Percentiles rank a stretch among this genome's conserved stretches.
Evolutionary conservation across 2,888 invertebrate species (phyloP).

Genomic region (Ommatoiulus sabulosus): DNA sequence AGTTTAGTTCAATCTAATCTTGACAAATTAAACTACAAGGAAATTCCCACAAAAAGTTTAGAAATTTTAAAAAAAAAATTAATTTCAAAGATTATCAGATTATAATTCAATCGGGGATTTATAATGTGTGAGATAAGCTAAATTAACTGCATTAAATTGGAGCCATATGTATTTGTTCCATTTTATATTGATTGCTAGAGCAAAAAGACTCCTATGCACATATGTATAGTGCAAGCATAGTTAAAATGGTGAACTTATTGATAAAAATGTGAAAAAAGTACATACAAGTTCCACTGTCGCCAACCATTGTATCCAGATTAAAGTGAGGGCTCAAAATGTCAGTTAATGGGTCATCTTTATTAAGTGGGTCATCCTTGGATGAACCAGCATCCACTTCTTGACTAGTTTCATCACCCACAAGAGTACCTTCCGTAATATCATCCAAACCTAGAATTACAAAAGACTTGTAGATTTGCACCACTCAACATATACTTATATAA

Average conservation of each 20-base stretch:
- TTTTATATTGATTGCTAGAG: no score
- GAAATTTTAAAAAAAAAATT: background rate
- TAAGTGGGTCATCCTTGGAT: constrained; percentile 58
- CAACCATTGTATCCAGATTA: constrained; percentile 80
- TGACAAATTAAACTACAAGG: background rate
- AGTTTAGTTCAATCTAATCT: no score
- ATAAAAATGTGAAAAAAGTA: background rate
- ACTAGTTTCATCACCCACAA: constrained; percentile 25
- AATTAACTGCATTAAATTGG: no score
- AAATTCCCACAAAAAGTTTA: background rate
- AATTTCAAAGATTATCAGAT: background rate
- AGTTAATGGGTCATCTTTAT: constrained; percentile 71
- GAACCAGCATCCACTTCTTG: constrained; percentile 12
- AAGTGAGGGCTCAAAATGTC: constrained; percentile 77
- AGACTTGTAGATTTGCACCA: no score
- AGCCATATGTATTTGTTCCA: no score
- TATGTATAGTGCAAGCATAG: no score
- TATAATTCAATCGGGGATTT: background rate
- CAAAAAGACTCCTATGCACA: no score
- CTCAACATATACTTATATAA: no score
- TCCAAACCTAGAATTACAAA: constrained; percentile 55
- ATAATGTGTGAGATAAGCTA: no score
- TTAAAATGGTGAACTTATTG: no score
- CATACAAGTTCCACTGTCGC: constrained; percentile 63
- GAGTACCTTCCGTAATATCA: constrained; percentile 54